Base-by-base conservation (phyloP, 2,888 invertebrate genomes). In the Ormia ochracea region DNA sequence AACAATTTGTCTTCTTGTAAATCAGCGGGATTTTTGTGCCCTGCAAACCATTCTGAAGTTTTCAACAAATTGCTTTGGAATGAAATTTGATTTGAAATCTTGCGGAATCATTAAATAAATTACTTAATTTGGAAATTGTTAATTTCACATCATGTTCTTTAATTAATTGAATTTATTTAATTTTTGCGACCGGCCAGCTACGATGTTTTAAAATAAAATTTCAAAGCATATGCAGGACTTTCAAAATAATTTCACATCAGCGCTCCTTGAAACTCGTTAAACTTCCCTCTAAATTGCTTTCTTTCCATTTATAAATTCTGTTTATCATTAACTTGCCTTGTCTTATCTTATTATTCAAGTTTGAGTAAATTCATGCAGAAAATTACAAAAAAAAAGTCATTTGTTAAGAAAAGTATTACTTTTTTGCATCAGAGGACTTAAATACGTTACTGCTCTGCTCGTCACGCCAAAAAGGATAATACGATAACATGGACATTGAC, bases 1-100 rank as follows among this genome's bases (percentile, higher is more conserved):
- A 83, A 82, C 83, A 85, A 88, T 87, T 87, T 87, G 84, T 86
- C 85, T 85, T 85, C 78, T 78, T 81, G 82, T 82, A 85, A 84
- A 85, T 79, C 78, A 83, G 4, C 21, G 69, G 43, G 26, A 78
- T 69, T 75, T 77, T 19, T 41, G 7, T 17, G 41, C 28, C 48
- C 65, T 58, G 58, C 38, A 28, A 31, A 21, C 38, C 21, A 48
- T 4, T 28, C n/a, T 4, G 14, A 4, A 43, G 9, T 9, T 9
- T 43, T 43, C 19, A 19, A 19, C 4, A 9, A 17, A 19, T 19
- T 19, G 19, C 4, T 17, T 14, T 3, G 1, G 21, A 19, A 19
- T 19, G 38, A 6, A 41, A 17, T 9, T 23, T 1, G 1, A 65
- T 4, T 28, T 28, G 4, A 28, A 28, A 28, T 28, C 28, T 6